Conservation (phyloP, 2,797 vertebrate species). For the Peromyscus nudipes region DNA sequence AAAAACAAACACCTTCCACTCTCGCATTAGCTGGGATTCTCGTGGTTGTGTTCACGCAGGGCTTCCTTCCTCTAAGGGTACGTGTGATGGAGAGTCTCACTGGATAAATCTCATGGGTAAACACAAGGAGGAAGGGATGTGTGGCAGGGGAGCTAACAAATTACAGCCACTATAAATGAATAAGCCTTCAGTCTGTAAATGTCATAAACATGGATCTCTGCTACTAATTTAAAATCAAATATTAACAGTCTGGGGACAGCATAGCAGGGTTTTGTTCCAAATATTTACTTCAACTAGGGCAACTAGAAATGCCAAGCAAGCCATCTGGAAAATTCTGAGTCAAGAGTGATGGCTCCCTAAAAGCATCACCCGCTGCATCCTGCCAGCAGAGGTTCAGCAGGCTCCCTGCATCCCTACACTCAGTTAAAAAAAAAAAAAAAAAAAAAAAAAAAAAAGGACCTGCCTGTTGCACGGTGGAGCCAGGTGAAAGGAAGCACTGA, state of each 20-base stretch:
- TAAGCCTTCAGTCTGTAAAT: background rate
- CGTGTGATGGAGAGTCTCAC: background rate
- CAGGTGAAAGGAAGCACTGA: background rate
- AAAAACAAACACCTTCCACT: slow-evolving; percentile 25
- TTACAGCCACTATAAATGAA: background rate
- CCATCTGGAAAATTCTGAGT: slow-evolving; percentile 25
- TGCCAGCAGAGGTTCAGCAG: background rate
- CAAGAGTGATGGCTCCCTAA: background rate
- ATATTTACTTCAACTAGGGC: slow-evolving; percentile 28
- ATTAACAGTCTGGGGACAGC: slow-evolving; percentile 48
- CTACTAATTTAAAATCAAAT: slow-evolving; percentile 48
- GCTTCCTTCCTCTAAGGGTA: background rate
- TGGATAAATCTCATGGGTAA: background rate
- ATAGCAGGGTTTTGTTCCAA: slow-evolving; percentile 37
- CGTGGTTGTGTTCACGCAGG: rapidly evolving
- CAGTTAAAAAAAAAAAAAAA: too few relatives aligned
- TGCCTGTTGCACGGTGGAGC: background rate
- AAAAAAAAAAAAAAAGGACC: background rate
- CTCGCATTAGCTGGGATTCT: slow-evolving; percentile 20
- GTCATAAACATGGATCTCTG: background rate
- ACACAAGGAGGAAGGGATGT: too few relatives aligned
- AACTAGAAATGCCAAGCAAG: slow-evolving; percentile 8
- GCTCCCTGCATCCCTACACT: background rate
- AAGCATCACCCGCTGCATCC: background rate
- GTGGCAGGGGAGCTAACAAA: background rate